Percentiles rank a stretch among this genome's conserved stretches.
phyloP scores from a whole-genome alignment of 2,888 invertebrate species.

The Sarcophaga variegata region DNA sequence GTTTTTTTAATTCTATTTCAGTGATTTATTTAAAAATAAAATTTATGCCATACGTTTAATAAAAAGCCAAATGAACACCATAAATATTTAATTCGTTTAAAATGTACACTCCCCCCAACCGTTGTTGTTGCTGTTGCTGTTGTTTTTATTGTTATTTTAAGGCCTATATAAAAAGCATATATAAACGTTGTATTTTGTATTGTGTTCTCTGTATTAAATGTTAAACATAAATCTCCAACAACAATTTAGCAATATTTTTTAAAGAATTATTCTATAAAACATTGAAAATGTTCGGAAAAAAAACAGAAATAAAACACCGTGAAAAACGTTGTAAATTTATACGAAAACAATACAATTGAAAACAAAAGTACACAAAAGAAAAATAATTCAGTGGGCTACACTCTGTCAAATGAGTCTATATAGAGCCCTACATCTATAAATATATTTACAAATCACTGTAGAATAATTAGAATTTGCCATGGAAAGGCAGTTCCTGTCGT shows the following conservation, averaged over 20 bases:
- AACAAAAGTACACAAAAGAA: conserved; percentile 25
- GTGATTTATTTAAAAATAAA: conserved; percentile 52
- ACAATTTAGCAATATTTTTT: conserved; percentile 52
- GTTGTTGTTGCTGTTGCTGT: too few relatives aligned
- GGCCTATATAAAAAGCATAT: background rate
- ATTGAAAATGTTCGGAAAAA: conserved; percentile 32
- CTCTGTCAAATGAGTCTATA: too few relatives aligned
- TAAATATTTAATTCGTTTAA: conserved; percentile 37
- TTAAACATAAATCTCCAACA: conserved; percentile 55
- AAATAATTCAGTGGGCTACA: background rate
- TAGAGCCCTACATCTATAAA: too few relatives aligned
- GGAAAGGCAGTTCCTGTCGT: too few relatives aligned
- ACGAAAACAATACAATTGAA: conserved; percentile 62
- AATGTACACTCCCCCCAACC: conserved; percentile 1
- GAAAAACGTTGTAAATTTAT: conserved; percentile 35
- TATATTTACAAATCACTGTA: too few relatives aligned
- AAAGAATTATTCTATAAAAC: conserved; percentile 41
- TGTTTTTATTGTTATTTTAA: conserved; percentile 13
- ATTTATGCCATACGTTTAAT: conserved; percentile 38
- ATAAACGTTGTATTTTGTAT: conserved; percentile 9
- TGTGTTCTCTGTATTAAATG: conserved; percentile 53
- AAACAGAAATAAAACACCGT: conserved; percentile 10
- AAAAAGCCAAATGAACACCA: conserved; percentile 4
- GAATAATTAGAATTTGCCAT: too few relatives aligned
- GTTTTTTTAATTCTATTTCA: background rate